phyloP scores from a whole-genome alignment of 1,140 invertebrate genomes.

The Polypedilum pembai region DNA sequence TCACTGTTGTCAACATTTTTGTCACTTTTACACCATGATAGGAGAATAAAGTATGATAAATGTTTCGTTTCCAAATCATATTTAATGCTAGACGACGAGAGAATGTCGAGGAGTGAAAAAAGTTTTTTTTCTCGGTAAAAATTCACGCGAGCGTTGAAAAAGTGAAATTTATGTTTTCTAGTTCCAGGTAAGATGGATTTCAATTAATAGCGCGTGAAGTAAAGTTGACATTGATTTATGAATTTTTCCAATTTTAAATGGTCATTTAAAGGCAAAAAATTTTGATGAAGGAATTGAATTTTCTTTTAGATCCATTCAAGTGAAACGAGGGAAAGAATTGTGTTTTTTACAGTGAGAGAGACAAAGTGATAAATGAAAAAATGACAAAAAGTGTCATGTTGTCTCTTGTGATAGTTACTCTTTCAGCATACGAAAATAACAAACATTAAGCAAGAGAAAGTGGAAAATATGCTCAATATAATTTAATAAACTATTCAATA shows the following conservation, averaged over 20 bases:
- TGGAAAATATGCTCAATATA: not conserved
- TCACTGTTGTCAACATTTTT: conserved; percentile 23
- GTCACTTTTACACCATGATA: not conserved
- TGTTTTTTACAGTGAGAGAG: not conserved
- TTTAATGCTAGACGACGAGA: conserved; percentile 15
- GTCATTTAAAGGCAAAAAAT: not conserved
- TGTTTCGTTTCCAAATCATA: conserved; percentile 10
- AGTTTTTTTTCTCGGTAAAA: too few relatives aligned
- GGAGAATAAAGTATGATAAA: conserved; percentile 19
- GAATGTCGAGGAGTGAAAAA: too few relatives aligned
- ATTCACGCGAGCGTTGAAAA: too few relatives aligned
- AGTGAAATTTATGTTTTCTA: too few relatives aligned
- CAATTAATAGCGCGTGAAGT: not conserved
- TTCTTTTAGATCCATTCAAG: not conserved
- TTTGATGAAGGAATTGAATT: not conserved
- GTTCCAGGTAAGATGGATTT: too few relatives aligned
- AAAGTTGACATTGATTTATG: too few relatives aligned
- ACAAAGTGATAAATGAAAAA: conserved; percentile 9
- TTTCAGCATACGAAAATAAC: not conserved
- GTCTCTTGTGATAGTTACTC: not conserved
- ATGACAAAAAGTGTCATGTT: not conserved
- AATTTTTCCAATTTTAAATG: too few relatives aligned
- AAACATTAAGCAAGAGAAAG: not conserved
- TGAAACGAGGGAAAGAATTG: not conserved
- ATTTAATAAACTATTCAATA: conserved; percentile 20